Evolutionary conservation across 2,113 vertebrate genomes (phyloP), one percentile per base, ranked within the genome.

Genomic region (Macroglossus sobrinus): DNA sequence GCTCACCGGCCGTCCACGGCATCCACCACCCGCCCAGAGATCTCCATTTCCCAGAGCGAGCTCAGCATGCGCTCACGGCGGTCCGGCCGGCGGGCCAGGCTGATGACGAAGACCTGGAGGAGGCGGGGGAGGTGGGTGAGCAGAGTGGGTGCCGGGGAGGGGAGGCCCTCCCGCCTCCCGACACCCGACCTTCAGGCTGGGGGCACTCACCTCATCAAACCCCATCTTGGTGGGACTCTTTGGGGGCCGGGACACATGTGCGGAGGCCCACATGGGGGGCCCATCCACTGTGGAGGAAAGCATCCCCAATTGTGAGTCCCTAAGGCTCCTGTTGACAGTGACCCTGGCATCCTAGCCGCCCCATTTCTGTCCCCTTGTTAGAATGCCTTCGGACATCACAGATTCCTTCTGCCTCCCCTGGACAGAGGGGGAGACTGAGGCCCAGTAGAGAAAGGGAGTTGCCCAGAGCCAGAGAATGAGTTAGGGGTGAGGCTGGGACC

Each of bases 1-100:
- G 1, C 85, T 98, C 96, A 99, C 99, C 99, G 99, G 97, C 99
- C 99, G 3, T 99, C 99, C 97, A 99, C 98, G 0, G 99, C 99
- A 0, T 99, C 99, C 68, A 99, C 98, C 93, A 99, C 99, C 66
- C 97, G 99, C 3, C 99, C 98, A 0, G 98, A 92, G 0, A 99
- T 98, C 98, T 99, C 99, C 98, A 99, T 98, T 96, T 99, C 99
- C 78, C 98, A 98, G 91, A 99, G 98, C 0, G 99, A 99, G 15
- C 97, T 98, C 94, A 99, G 94, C 99, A 99, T 99, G 84, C 99
- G 98, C 74, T 98, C 98, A 14, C 99, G 98, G 5, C 99, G 99
- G 97, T 99, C 99, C 0, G 98, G 97, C 50, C 99, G 99, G 35
- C 99, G 99, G 7, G 98, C 98, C 97, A 99, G 98, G 95, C 99